phyloP scores from a whole-genome alignment of 2,113 vertebrate species.

The Artemisiospiza belli region DNA sequence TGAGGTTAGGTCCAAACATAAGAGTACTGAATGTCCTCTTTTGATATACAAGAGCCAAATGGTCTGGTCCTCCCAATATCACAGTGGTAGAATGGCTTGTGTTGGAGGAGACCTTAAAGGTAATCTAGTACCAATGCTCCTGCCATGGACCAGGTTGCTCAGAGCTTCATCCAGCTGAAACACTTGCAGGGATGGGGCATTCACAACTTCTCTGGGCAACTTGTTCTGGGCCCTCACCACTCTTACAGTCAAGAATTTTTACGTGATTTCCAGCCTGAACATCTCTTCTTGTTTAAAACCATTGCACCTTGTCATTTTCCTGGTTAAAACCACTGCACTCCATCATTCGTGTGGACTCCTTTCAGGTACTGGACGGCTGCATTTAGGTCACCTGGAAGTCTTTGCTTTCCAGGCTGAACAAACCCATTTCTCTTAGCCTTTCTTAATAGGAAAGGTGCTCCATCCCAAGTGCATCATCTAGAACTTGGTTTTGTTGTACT shows the following conservation, averaged over 20 bases:
- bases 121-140: not conserved
- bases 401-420: not conserved
- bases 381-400: not conserved
- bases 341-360: not conserved
- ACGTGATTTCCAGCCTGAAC: not conserved
- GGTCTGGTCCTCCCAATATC: not conserved
- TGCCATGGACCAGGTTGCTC: not conserved
- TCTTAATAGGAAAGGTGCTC: not conserved
- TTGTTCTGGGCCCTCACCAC: not conserved
- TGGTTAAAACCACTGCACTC: no score
- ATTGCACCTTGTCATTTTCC: not conserved
- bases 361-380: not conserved
- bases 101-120: not conserved
- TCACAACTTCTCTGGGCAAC: not conserved
- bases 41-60: not conserved
- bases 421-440: not conserved
- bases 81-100: not conserved
- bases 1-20: not conserved
- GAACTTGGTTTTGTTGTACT: not conserved
- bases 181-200: not conserved
- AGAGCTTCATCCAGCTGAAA: not conserved
- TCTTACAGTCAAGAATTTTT: not conserved
- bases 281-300: not conserved
- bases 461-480: not conserved
- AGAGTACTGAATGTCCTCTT: not conserved